Conservation (phyloP, 2,888 invertebrate species). For the Drosophila macrospina region DNA sequence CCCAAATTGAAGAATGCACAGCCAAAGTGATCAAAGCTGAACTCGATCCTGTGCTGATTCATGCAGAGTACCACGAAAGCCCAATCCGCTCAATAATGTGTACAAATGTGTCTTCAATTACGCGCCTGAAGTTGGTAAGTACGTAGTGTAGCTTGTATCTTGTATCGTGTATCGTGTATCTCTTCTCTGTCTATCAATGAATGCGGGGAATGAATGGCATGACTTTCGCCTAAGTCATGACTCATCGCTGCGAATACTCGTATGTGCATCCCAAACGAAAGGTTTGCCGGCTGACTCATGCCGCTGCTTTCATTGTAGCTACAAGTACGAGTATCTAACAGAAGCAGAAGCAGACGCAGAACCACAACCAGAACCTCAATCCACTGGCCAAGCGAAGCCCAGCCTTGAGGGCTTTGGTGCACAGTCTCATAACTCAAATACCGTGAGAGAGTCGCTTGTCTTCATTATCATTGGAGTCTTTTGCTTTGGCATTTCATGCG, state of each 20-base stretch:
- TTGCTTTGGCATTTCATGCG: slow-evolving; percentile 63
- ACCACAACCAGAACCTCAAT: slow-evolving; percentile 1
- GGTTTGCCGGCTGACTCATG: slow-evolving; percentile 58
- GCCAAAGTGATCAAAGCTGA: slow-evolving; percentile 1
- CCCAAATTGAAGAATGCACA: slow-evolving; percentile 11
- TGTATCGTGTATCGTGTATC: slow-evolving; percentile 10
- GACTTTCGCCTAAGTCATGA: slow-evolving; percentile 73
- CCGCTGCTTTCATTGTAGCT: slow-evolving; percentile 26
- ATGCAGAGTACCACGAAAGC: slow-evolving; percentile 6
- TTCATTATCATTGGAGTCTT: slow-evolving; percentile 14
- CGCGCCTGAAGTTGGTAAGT: slow-evolving; percentile 21
- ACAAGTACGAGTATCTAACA: slow-evolving; percentile 36
- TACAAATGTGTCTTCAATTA: slow-evolving; percentile 53
- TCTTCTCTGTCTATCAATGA: slow-evolving; percentile 1
- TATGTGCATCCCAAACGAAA: slow-evolving; percentile 44
- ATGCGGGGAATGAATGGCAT: slow-evolving; percentile 38
- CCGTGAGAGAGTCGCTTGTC: slow-evolving; percentile 27
- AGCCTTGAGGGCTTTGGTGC: not conserved
- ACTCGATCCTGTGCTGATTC: slow-evolving; percentile 39
- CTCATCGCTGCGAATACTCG: slow-evolving; percentile 32
- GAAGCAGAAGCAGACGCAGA: slow-evolving; percentile 9
- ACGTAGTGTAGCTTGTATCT: slow-evolving; percentile 30
- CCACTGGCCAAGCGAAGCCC: not conserved
- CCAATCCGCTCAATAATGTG: not conserved
- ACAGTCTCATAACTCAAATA: slow-evolving; percentile 37